Conservation (phyloP, 1,140 invertebrate genomes). For the Euura lappo region DNA sequence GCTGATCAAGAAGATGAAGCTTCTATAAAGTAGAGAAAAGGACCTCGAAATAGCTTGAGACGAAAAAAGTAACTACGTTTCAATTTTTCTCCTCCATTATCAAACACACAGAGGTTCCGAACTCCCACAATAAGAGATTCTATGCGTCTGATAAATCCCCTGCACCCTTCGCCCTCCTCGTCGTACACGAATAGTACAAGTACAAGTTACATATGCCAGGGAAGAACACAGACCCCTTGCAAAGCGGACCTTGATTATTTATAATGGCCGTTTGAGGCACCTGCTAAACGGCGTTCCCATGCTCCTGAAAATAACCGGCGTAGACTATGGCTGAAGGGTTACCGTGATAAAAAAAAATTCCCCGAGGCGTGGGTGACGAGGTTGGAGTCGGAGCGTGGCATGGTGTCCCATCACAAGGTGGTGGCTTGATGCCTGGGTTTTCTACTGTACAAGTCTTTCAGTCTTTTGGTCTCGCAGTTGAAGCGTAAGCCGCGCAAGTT, state of each 20-base stretch:
- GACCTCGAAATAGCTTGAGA: too few species aligned
- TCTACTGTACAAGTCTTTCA: too few species aligned
- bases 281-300: constrained; percentile 5
- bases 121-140: too few species aligned
- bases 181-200: too few species aligned
- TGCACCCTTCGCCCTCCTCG: too few species aligned
- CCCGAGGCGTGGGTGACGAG: not conserved
- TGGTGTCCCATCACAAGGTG: not conserved
- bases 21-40: too few species aligned
- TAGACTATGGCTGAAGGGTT: not conserved
- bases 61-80: too few species aligned
- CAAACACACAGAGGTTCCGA: too few species aligned
- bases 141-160: too few species aligned
- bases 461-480: not conserved
- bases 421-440: not conserved
- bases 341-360: not conserved
- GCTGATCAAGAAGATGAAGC: too few species aligned
- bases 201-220: not conserved
- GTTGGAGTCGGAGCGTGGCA: not conserved
- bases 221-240: constrained; percentile 2
- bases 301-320: not conserved
- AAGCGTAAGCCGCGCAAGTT: not conserved
- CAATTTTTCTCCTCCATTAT: too few species aligned
- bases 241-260: constrained; percentile 4
- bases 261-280: constrained; percentile 4